These are phyloP conservation scores for Stenodema calcarata DNA, from an alignment of 2,888 invertebrate genomes.

Conservation along the genomic window DNA sequence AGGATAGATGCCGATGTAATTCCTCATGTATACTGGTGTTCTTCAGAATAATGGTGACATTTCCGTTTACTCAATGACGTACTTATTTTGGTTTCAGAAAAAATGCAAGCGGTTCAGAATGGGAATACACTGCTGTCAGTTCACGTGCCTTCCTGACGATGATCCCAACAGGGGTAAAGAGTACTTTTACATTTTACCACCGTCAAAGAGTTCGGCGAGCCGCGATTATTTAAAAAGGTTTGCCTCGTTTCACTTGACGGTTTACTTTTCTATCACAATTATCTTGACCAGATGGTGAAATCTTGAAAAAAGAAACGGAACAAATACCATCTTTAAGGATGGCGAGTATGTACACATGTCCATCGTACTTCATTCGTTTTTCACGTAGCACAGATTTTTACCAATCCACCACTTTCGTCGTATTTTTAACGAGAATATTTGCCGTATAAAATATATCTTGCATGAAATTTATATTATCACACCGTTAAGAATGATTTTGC, in stretches of 20 bases:
- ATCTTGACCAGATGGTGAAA: not conserved
- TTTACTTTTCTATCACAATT: not conserved
- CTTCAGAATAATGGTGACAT: not conserved
- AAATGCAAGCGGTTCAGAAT: conserved; percentile 83
- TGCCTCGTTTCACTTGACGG: not conserved
- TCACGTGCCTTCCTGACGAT: conserved; percentile 77
- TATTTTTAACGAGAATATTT: not conserved
- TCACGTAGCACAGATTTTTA: not conserved
- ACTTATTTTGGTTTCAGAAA: conserved; percentile 65
- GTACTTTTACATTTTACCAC: not conserved
- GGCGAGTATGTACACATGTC: no score
- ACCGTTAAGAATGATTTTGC: not conserved
- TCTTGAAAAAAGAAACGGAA: no score
- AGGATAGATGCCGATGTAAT: not conserved
- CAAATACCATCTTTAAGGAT: no score
- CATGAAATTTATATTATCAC: not conserved
- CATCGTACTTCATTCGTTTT: not conserved
- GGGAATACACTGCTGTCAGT: conserved; percentile 86
- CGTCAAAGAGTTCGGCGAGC: not conserved
- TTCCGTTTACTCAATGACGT: not conserved
- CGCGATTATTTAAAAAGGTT: not conserved
- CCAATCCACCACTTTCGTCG: not conserved
- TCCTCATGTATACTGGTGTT: no score
- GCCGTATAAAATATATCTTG: not conserved
- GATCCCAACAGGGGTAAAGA: conserved; percentile 44